Evolutionary conservation across 2,797 vertebrate genomes (phyloP).

Genomic region (Amphiprion clarkii): DNA sequence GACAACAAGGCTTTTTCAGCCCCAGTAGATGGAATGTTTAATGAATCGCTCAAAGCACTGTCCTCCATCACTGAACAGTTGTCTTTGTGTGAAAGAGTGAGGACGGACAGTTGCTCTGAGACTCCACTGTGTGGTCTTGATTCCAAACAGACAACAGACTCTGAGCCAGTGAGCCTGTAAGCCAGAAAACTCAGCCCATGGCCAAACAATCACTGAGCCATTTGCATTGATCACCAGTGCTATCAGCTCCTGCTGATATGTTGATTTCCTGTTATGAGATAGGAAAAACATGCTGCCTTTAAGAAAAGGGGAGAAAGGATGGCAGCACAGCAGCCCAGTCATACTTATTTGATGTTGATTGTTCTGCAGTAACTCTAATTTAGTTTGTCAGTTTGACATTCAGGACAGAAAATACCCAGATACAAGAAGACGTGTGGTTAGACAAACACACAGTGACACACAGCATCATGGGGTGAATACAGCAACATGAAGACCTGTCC

Average conservation of each 20-base stretch:
- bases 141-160: constrained; percentile 55
- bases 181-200: constrained; percentile 52
- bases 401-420: constrained; percentile 45
- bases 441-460: constrained; percentile 50
- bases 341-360: constrained; percentile 47
- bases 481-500: constrained; percentile 36
- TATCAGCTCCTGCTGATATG: constrained; percentile 55
- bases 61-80: constrained; percentile 26
- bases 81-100: constrained; percentile 34
- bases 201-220: constrained; percentile 67
- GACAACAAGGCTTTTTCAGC: constrained; percentile 12
- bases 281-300: constrained; percentile 25
- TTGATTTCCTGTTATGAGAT: constrained; percentile 49
- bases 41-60: constrained; percentile 9
- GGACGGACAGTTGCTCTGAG: constrained; percentile 39
- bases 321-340: constrained; percentile 11
- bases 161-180: constrained; percentile 34
- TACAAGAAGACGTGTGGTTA: constrained; percentile 34
- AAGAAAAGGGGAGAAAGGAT: constrained; percentile 1
- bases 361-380: constrained; percentile 46
- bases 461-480: constrained; percentile 30
- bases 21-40: constrained; percentile 38
- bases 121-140: constrained; percentile 32
- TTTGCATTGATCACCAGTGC: constrained; percentile 68
- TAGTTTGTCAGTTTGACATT: constrained; percentile 71